phyloP scores from a whole-genome alignment of 2,797 vertebrate genomes.

The Leptatherina wallacei region DNA sequence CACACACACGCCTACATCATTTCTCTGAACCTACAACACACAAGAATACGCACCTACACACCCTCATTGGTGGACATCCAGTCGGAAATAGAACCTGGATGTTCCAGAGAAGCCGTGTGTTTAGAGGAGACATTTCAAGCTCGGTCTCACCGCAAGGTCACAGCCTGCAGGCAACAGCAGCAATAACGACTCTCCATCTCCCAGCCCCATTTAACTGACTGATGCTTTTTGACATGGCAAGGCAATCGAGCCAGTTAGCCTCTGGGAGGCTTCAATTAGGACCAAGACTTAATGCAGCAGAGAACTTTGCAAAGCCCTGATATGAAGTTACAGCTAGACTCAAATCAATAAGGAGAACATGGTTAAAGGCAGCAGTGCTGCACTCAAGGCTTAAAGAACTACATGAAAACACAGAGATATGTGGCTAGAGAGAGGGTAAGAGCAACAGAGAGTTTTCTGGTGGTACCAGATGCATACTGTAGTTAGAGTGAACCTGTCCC shows the following conservation, averaged over 20 bases:
- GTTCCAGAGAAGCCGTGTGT: slow-evolving; percentile 39
- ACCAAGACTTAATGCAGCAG: slow-evolving; percentile 76
- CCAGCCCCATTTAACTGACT: slow-evolving; percentile 84
- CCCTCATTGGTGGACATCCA: slow-evolving; percentile 8
- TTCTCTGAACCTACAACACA: slow-evolving; percentile 3
- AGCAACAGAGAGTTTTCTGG: slow-evolving; percentile 14
- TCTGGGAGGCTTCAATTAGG: slow-evolving; percentile 82
- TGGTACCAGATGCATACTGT: slow-evolving; percentile 30
- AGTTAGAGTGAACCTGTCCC: slow-evolving; percentile 15
- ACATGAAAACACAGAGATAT: neutral
- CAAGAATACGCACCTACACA: neutral
- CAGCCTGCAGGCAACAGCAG: slow-evolving; percentile 67
- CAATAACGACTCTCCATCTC: slow-evolving; percentile 74
- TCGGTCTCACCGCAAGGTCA: slow-evolving; percentile 80
- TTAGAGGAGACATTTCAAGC: slow-evolving; percentile 64
- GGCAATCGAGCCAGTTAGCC: slow-evolving; percentile 79
- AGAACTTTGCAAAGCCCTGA: slow-evolving; percentile 73
- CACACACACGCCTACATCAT: slow-evolving; percentile 11
- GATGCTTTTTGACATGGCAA: slow-evolving; percentile 82
- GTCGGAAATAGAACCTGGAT: slow-evolving; percentile 45
- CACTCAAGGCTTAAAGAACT: slow-evolving; percentile 5
- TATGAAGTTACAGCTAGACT: slow-evolving; percentile 65
- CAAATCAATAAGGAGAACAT: slow-evolving; percentile 71
- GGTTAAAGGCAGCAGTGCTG: slow-evolving; percentile 45
- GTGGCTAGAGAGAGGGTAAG: slow-evolving; percentile 4